These are phyloP conservation scores for Axis porcinus DNA, from an alignment of 2,113 vertebrate species.

Conservation along the genomic window DNA sequence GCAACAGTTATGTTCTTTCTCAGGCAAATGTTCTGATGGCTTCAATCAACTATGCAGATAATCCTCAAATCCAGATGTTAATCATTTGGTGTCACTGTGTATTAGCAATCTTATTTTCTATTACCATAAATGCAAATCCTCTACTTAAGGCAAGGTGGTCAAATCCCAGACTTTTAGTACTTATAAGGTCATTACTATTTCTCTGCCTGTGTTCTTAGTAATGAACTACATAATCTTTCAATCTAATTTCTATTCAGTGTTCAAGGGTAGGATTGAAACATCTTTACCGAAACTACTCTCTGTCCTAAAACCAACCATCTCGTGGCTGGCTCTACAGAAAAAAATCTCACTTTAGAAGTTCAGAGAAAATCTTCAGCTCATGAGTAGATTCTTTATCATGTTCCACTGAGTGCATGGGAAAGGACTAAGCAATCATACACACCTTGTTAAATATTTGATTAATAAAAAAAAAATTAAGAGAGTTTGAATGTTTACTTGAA, in stretches of 20 bases:
- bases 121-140: neutral
- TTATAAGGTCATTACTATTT: neutral
- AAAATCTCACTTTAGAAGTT: neutral
- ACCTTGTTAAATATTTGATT: neutral
- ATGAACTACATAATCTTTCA: neutral
- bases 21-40: neutral
- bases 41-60: neutral
- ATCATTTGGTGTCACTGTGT: neutral
- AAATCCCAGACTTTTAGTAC: neutral
- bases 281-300: neutral
- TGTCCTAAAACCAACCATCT: neutral
- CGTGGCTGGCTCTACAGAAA: neutral
- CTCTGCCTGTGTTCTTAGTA: neutral
- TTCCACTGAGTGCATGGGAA: neutral
- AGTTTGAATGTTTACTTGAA: neutral
- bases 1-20: neutral
- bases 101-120: constrained; percentile 14
- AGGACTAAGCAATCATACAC: neutral
- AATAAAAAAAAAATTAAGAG: neutral
- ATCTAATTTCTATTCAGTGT: neutral
- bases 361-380: neutral
- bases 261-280: neutral
- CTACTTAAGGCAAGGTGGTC: neutral
- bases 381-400: neutral
- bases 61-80: neutral